phyloP scores from a whole-genome alignment of 2,113 vertebrate species.

The Calidris pugnax region DNA sequence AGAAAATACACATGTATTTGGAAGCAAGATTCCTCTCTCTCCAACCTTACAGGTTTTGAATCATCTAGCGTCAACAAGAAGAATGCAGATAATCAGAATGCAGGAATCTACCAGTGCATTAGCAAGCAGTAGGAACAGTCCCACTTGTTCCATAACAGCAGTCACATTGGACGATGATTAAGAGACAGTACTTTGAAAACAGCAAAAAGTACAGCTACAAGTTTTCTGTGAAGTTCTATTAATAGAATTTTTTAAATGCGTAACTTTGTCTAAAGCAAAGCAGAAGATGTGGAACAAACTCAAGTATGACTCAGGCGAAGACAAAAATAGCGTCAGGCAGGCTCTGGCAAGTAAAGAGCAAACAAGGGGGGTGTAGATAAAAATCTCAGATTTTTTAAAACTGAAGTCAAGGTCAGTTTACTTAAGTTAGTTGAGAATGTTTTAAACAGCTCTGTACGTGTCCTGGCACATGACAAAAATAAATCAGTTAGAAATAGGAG shows the following conservation, averaged over 20 bases:
- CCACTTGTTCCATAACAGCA: not conserved
- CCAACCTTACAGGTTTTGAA: not conserved
- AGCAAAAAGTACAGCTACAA: not conserved
- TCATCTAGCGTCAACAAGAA: not conserved
- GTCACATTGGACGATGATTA: accelerated
- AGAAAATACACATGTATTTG: not conserved
- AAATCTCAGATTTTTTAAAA: not conserved
- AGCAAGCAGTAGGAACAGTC: not conserved
- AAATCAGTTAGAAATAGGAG: not conserved
- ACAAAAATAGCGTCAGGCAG: slow-evolving; percentile 24
- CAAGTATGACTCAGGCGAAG: slow-evolving; percentile 19
- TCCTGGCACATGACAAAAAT: not conserved
- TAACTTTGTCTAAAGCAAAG: not conserved
- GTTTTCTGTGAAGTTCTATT: not conserved
- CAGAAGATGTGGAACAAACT: not conserved
- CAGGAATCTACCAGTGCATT: not conserved
- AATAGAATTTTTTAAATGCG: not conserved
- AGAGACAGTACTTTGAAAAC: not conserved
- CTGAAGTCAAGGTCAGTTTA: not conserved
- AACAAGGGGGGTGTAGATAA: not conserved
- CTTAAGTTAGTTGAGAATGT: not conserved
- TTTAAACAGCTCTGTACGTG: not conserved
- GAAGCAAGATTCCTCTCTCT: not conserved
- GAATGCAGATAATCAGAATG: not conserved
- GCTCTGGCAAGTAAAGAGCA: slow-evolving; percentile 1